Evolutionary conservation across 2,888 invertebrate species (phyloP).

Genomic region (Eristalinus sepulchralis): DNA sequence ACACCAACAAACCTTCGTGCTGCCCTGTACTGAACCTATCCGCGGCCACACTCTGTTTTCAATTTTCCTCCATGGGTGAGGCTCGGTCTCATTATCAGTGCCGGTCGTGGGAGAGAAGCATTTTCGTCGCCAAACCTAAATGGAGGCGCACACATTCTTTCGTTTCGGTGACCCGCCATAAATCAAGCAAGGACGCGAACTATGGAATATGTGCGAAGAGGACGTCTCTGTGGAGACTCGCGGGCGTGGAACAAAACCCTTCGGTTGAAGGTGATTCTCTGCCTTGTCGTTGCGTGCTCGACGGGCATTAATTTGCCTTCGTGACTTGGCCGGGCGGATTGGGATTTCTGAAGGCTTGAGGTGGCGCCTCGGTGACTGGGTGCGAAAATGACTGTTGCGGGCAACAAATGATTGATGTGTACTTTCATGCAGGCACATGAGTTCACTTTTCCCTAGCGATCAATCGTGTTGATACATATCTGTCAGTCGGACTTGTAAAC

Average conservation of each 20-base stretch:
- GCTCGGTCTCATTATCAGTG: neutral
- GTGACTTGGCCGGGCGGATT: constrained; percentile 13
- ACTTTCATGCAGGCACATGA: neutral
- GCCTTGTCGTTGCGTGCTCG: constrained; percentile 28
- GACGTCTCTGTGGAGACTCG: neutral
- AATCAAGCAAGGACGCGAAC: constrained; percentile 23
- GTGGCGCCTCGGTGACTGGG: neutral
- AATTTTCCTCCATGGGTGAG: neutral
- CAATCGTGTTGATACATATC: no score
- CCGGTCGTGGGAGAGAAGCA: neutral
- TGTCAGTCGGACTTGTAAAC: neutral
- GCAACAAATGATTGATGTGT: neutral
- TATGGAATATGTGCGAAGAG: neutral
- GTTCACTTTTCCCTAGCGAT: neutral
- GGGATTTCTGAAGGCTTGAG: constrained; percentile 14
- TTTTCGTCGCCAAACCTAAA: constrained; percentile 38
- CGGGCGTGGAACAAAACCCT: constrained; percentile 17
- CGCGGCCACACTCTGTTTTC: neutral
- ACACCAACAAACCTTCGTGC: neutral
- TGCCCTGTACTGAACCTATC: neutral
- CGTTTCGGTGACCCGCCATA: constrained; percentile 11
- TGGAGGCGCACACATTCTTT: constrained; percentile 9
- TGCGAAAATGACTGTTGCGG: neutral
- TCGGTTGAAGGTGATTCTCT: constrained; percentile 42
- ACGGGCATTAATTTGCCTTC: constrained; percentile 31